phyloP scores from a whole-genome alignment of 2,888 invertebrate genomes.

The Cerastoderma edule region DNA sequence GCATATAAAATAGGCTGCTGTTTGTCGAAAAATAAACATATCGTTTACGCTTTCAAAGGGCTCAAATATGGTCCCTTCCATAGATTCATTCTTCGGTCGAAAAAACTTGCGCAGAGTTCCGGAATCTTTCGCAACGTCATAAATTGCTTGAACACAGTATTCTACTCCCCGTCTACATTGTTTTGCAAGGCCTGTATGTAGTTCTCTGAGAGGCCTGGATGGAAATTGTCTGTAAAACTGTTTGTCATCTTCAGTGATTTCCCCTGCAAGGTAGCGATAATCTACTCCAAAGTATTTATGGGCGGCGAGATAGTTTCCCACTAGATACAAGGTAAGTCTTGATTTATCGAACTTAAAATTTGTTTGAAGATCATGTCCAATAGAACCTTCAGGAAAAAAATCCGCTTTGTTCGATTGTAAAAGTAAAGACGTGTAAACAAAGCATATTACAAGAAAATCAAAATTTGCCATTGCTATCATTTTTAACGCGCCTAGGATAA shows the following conservation, averaged over 20 bases:
- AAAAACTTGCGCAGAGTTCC: slow-evolving; percentile 46
- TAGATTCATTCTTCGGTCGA: neutral
- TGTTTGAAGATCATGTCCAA: neutral
- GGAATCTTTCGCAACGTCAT: slow-evolving; percentile 45
- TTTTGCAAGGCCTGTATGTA: slow-evolving; percentile 44
- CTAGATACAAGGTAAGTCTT: slow-evolving; percentile 39
- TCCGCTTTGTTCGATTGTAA: no score
- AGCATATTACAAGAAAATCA: no score
- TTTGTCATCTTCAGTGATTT: slow-evolving; percentile 42
- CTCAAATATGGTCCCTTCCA: slow-evolving; percentile 16
- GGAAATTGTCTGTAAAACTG: slow-evolving; percentile 70
- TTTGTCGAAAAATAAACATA: slow-evolving; percentile 67
- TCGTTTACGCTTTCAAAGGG: slow-evolving; percentile 56
- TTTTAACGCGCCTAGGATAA: no score
- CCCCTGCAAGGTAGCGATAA: slow-evolving; percentile 50
- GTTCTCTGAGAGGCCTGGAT: slow-evolving; percentile 60
- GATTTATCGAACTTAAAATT: neutral
- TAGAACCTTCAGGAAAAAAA: neutral
- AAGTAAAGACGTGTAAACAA: no score
- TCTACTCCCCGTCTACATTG: slow-evolving; percentile 59
- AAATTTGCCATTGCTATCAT: no score
- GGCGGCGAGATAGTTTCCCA: slow-evolving; percentile 65
- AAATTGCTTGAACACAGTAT: slow-evolving; percentile 61
- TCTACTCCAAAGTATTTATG: slow-evolving; percentile 69
- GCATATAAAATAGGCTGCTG: slow-evolving; percentile 78